Base-by-base conservation (phyloP, 2,888 invertebrate genomes). In the Crossocerus cetratus region DNA sequence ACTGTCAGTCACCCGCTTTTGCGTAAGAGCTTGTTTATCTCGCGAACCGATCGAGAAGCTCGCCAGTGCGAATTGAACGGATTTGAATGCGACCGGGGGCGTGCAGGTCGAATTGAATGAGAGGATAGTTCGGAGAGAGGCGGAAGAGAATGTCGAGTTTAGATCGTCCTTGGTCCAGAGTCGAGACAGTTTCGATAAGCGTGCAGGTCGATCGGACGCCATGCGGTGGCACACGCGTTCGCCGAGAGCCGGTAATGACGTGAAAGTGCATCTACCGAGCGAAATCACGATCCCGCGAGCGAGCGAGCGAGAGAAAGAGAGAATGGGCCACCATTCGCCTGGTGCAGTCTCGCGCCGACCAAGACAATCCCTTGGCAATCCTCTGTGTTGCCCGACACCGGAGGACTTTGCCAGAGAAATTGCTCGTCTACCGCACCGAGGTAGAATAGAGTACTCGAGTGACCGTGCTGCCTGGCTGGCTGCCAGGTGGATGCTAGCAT, bases 211-310 rank as follows among this genome's bases (percentile, higher is more conserved):
- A n/a, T 49, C 62, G 67, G 43, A 63, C 44, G 53, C 44, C 60
- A 54, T 45, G 58, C 65, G 61, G 67, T 22, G 45, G 64, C 32
- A 32, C 32, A 8, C 53, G 70, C 49, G 49, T 49, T 16, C 14
- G 14, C 14, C n/a, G 64, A 83, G 74, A 86, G 85, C 86, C 84
- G 86, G 84, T 86, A 87, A 84, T 83, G 69, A 84, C 86, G 87
- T 87, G 87, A 87, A 87, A 87, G 87, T 87, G 86, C 86, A 87
- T 86, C 81, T 76, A 82, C 83, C 74, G 11, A 77, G 73, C 63
- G 65, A 49, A 32, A 32, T 32, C 32, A 49, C 49, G 49, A 16
- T 14, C 49, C 11, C 32, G 11, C 5, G 32, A 64, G 68, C 66
- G 57, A 58, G 58, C 67, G 60, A 69, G 61, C 62, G 59, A 61